These are phyloP conservation scores for Siphamia tubifer DNA, from an alignment of 2,113 vertebrate species.

Conservation along the genomic window DNA sequence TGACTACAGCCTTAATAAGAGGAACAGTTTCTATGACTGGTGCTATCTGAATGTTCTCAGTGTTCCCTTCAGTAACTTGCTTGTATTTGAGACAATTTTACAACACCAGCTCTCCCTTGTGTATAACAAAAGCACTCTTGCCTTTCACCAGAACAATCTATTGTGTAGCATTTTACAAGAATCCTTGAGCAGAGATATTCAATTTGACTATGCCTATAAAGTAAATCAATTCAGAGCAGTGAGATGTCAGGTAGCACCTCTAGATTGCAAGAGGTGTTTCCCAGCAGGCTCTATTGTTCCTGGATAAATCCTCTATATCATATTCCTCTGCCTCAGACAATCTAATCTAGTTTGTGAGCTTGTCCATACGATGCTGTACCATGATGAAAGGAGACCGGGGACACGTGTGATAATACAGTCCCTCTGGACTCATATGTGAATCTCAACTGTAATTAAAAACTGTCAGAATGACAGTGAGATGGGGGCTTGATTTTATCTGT, in stretches of 20 bases:
- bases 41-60: neutral
- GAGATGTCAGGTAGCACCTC: neutral
- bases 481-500: slow-evolving; percentile 27
- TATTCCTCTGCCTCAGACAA: neutral
- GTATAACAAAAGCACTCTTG: neutral
- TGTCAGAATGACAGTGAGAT: slow-evolving; percentile 10
- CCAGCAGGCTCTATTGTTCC: slow-evolving; percentile 30
- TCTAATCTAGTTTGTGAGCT: slow-evolving; percentile 21
- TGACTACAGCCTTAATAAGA: neutral
- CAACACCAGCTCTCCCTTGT: neutral
- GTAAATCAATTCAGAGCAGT: slow-evolving; percentile 46
- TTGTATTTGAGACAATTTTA: neutral
- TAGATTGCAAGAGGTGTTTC: slow-evolving; percentile 37
- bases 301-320: slow-evolving; percentile 1
- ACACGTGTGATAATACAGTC: slow-evolving; percentile 19
- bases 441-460: slow-evolving; percentile 45
- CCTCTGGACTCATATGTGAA: neutral
- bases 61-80: neutral
- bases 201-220: slow-evolving; percentile 18
- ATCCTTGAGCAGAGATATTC: slow-evolving; percentile 18
- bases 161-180: slow-evolving; percentile 35
- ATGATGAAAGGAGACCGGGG: slow-evolving; percentile 10
- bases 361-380: neutral
- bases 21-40: neutral
- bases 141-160: slow-evolving; percentile 17